Base-by-base conservation (phyloP, 2,888 invertebrate species). In the Hirtodrosophila cameraria region DNA sequence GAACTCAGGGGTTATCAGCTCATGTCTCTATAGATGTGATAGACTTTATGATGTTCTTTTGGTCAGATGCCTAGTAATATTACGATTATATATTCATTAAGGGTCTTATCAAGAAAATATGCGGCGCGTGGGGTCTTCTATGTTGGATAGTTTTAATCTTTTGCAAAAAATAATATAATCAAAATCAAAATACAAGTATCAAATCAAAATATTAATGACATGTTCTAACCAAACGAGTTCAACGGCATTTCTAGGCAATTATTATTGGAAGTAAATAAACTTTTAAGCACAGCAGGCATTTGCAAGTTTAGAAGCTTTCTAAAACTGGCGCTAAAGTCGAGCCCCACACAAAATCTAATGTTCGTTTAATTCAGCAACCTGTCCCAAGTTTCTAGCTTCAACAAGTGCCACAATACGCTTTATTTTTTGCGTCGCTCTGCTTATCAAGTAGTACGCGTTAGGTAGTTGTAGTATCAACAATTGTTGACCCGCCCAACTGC, bases 171-270 rank as follows among this genome's bases (percentile, higher is more conserved):
- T 20, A 28, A 12, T 13, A 11, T 33, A 57, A 43, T 53, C 36
- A 18, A 45, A 39, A 16, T 30, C 12, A 30, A 65, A 48, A 38
- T 38, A 31, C 31, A 39, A 54, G 38, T 41, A 30, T 20, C 49
- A 16, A 68, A 80, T 65, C 30, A 48, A 38, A 58, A 72, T 54
- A 54, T 42, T 15, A 66, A 54, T 66, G 66, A 74, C 84, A 80
- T 23, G 74, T 68, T 81, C 81, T 69, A 41, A 62, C 75, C 75
- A 80, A 86, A 82, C 81, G 61, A 58, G 81, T 82, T 83, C 65
- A 86, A 75, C 86, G 77, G 78, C 86, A 84, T 84, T 86, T 74
- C 73, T 57, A 49, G 57, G 20, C 76, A 86, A 86, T 79, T 79
- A 86, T 79, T 79, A 82, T 79, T 49, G 28, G 62, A 49, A 75